These are phyloP conservation scores for Eulemur rufifrons DNA, from an alignment of 2,113 vertebrate species.

Conservation along the genomic window DNA sequence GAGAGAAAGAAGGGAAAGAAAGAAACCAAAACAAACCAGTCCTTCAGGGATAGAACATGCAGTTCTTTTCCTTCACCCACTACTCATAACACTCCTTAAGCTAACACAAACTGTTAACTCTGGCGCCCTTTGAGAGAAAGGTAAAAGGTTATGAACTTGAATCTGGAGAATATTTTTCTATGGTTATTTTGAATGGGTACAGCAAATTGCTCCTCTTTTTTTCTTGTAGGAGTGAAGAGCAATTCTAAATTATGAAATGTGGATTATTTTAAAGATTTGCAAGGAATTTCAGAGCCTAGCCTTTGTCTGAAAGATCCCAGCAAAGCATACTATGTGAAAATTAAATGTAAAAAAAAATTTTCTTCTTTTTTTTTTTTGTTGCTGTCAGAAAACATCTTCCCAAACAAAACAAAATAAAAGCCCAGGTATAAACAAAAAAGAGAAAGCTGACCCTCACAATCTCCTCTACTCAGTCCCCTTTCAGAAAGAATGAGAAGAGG, in stretches of 20 bases:
- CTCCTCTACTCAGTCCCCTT: conserved; percentile 53
- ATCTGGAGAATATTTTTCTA: conserved; percentile 24
- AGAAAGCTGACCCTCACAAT: conserved; percentile 60
- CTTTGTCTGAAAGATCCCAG: background rate
- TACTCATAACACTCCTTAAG: background rate
- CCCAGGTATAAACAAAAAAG: background rate
- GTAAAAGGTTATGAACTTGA: conserved; percentile 58
- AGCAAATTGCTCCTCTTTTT: background rate
- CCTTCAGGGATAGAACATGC: background rate
- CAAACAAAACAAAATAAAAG: background rate
- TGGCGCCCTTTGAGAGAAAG: conserved; percentile 12
- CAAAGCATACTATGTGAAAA: conserved; percentile 16
- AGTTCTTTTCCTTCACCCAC: background rate
- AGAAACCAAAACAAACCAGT: background rate
- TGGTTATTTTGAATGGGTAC: background rate
- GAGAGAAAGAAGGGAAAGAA: background rate
- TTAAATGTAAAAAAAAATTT: background rate
- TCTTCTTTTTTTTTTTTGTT: background rate
- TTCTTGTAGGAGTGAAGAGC: background rate
- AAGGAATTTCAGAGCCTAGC: background rate
- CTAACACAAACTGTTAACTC: background rate
- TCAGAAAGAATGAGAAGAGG: conserved; percentile 62
- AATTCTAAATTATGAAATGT: background rate
- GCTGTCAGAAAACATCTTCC: background rate
- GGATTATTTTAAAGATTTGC: background rate